Base-by-base conservation (phyloP, 2,113 vertebrate species). In the Mystacornis crossleyi region DNA sequence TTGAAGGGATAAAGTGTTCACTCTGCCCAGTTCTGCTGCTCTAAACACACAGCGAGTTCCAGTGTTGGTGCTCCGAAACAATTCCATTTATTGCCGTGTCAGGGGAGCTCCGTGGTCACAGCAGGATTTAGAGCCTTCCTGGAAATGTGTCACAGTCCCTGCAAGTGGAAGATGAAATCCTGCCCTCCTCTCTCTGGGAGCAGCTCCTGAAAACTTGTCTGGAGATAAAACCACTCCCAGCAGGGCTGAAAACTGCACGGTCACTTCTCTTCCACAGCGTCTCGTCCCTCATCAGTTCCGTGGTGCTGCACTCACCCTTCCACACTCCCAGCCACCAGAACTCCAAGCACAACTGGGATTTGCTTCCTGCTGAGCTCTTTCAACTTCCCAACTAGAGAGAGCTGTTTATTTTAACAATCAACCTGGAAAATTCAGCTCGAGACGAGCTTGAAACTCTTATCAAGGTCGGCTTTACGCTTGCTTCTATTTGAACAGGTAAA, bases 401-500 rank as follows among this genome's bases (percentile, higher is more conserved):
- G 67, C 60, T 95, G 40, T 80, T 45, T 25, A 69, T 85, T 95
- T 72, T 18, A 91, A 95, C 83, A 61, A 81, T 62, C 82, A 86
- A 60, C 74, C 62, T 78, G 85, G 62, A 88, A 97, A 96, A 81
- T 91, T 81, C 61, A 83, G 65, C 81, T 93, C 42, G 17, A 92
- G 92, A 75, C 2, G 10, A 83, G 82, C 85, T 92, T 20, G 14
- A 81, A 82, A 60, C 29, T 33, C 2, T 19, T 65, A 20, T 33
- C 64, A 9, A 53, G 54, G 84, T 81, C 6, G 8, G 81, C 47
- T 64, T 77, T 62, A 70, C 31, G 31, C n/a, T 92, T 57, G 64
- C 75, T 77, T 91, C 40, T 51, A 28, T 93, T 93, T 92, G 50
- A 92, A 85, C 8, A 31, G 42, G 64, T 60, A 71, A 86, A 95